phyloP scores from a whole-genome alignment of 1,140 invertebrate species.

The Epicauta chinensis region DNA sequence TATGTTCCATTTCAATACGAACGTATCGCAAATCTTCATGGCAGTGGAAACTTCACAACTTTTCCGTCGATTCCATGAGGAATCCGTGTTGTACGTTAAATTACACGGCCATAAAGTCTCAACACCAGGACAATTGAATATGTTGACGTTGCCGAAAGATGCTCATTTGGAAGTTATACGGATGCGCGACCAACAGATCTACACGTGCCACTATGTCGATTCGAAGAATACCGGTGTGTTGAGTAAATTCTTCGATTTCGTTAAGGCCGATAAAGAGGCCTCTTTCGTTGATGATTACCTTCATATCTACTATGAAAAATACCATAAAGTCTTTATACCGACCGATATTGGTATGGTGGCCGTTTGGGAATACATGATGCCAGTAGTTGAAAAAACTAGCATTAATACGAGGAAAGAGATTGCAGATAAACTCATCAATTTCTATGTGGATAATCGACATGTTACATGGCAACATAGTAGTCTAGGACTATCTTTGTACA shows the following conservation, averaged over 20 bases:
- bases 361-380: conserved; percentile 34
- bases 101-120: background rate
- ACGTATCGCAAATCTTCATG: background rate
- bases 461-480: conserved; percentile 16
- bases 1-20: conserved; percentile 1
- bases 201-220: conserved; percentile 1
- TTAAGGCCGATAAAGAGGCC: background rate
- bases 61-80: conserved; percentile 1
- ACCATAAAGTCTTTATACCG: conserved; percentile 25
- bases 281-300: background rate
- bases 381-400: conserved; percentile 27
- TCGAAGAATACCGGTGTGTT: background rate
- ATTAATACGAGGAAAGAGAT: conserved; percentile 25
- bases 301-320: conserved; percentile 1
- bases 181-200: background rate
- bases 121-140: background rate
- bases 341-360: conserved; percentile 45
- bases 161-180: background rate
- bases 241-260: background rate
- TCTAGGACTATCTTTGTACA: conserved; percentile 26
- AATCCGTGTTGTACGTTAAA: conserved; percentile 1
- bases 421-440: conserved; percentile 36
- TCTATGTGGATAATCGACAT: conserved; percentile 16
- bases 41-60: background rate
- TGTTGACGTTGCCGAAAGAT: background rate